Base-by-base conservation (phyloP, 23 tunicate genomes). In the Styela plicata region DNA sequence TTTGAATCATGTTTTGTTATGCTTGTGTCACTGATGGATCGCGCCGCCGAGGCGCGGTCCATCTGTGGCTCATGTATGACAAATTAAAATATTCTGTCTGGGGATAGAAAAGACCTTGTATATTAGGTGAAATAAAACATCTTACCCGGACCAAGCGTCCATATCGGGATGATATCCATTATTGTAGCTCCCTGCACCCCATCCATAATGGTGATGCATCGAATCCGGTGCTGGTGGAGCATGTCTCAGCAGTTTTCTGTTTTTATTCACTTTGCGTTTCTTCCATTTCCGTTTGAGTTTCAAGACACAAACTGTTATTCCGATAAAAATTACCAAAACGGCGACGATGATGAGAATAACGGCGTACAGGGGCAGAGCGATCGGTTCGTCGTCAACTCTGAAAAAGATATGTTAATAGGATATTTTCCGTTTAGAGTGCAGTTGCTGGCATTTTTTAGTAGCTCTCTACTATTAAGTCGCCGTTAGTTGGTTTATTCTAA, bases 321-420 rank as follows among this genome's bases (percentile, higher is more conserved):
- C 80, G 28, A 81, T 75, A 64, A 93, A 88, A 0, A 93, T 26
- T 37, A 71, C 87, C 77, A 93, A 27, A 0, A 93, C 74, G 26
- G 86, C 88, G 22, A 85, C 86, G 0, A 83, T 70, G 67, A 93
- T 93, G 31, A 93, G 78, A 36, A 93, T 85, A 17, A 93, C 92
- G 5, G 89, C 93, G 86, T 91, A 93, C 83, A 93, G 69, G 2
- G 98, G 98, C 0, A 93, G 73, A 18, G 65, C 34, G 69, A 44
- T 44, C 7, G 34, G 36, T 5, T 71, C 77, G 5, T 31, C 77
- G 17, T 30, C 24, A 2, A 18, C 7, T n/a, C 77, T 71, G 77
- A 71, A 71, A 71, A 44, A 13, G n/a, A n/a, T n/a, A n/a, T n/a
- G n/a, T n/a, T n/a, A n/a, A n/a, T n/a, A n/a, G n/a, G n/a, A n/a